Percentiles rank a stretch among this genome's conserved stretches.
These are phyloP conservation scores for Acrossocheilus fasciatus DNA, from an alignment of 2,797 vertebrate species.

Conservation along the genomic window DNA sequence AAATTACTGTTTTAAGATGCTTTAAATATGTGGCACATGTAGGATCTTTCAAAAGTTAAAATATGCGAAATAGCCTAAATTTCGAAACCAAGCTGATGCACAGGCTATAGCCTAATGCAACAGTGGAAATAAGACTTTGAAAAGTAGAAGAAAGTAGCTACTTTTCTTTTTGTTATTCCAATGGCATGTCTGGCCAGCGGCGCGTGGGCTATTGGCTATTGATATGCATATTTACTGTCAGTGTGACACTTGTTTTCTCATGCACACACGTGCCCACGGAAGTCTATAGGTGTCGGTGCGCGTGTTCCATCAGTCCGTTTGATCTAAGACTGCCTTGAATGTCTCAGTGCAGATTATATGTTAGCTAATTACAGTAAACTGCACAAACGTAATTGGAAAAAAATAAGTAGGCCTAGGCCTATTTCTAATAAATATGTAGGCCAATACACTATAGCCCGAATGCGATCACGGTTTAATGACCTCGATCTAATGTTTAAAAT, in stretches of 20 bases:
- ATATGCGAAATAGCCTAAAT: background rate
- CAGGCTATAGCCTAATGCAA: background rate
- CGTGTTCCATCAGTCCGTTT: constrained; percentile 40
- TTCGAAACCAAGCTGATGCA: background rate
- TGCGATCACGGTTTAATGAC: background rate
- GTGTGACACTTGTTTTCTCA: background rate
- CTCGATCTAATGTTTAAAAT: background rate
- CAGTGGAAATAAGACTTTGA: background rate
- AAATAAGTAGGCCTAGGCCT: background rate
- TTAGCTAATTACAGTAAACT: constrained; percentile 13
- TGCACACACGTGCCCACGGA: constrained; percentile 60
- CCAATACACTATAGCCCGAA: background rate
- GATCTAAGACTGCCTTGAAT: constrained; percentile 14
- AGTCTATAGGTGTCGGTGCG: constrained; percentile 46
- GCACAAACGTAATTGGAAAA: background rate
- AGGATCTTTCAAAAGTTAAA: background rate
- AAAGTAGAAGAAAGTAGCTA: background rate
- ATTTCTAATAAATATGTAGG: background rate
- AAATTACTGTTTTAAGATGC: background rate
- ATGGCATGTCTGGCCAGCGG: background rate
- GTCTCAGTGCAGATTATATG: background rate
- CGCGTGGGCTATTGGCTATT: constrained; percentile 33
- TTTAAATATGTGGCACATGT: background rate
- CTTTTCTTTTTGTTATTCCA: background rate
- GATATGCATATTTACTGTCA: background rate